Base-by-base conservation (phyloP, 2,797 vertebrate species). In the Mus spretus region DNA sequence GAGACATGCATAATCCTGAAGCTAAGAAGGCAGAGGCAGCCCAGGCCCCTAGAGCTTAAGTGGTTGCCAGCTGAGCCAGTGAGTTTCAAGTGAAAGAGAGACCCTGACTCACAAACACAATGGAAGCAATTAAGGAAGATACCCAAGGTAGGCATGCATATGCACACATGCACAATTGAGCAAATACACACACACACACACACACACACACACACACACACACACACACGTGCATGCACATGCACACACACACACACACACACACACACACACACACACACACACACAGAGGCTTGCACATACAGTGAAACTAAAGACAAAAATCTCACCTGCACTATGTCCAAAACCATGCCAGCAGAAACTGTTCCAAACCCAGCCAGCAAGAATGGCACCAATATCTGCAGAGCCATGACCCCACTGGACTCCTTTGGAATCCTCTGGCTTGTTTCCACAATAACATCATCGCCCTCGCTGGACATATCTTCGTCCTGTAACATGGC, bases 311-410 rank as follows among this genome's bases (percentile, higher is more conserved):
- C 47, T 13, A 47, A 84, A 75, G 50, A 37, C 5, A 40, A 61
- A 61, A 67, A 84, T 98, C 99, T 98, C 97, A 99, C 99, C 99
- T 99, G 99, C 31, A 99, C 99, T 92, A 99, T 98, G 95, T 99
- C 99, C 97, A 99, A 98, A 97, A 99, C 99, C 99, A 99, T 99
- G 92, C 99, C 99, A 22, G 99, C 99, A 0, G 99, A 99, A 65
- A 99, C 99, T 0, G 99, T 99, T 95, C 99, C 99, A 96, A 99
- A 99, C 3, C 99, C 99, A 5, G 99, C 99, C 0, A 99, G 98
- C 96, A 99, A 97, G 97, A 99, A 99, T 0, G 99, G 99, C 97
- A 99, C 97, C 0, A 99, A 97, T 86, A 99, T 99, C 97, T 99
- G 99, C 96, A 99, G 92, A 0, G 99, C 99, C 99, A 99, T 99